Base-by-base conservation (phyloP, 2,888 invertebrate genomes). In the Trachelus iudaicus region DNA sequence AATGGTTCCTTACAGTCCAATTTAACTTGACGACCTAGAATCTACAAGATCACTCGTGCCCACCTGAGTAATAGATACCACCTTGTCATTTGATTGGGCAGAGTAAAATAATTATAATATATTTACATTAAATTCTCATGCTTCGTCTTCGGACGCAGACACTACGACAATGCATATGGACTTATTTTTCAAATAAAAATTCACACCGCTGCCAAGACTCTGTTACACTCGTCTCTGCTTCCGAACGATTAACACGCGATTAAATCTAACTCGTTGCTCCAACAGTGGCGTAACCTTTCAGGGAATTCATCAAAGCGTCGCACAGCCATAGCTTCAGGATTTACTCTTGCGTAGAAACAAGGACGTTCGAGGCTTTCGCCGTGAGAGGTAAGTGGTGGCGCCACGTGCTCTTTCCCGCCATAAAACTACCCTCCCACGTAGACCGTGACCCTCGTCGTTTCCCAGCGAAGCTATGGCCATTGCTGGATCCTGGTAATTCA, bases 391-490 rank as follows among this genome's bases (percentile, higher is more conserved):
- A 76, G 81, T 79, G 80, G 81, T 75, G 34, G 69, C 75, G 69
- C 78, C 81, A 82, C 81, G 81, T 82, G 82, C 81, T 81, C 82
- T 84, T 81, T 81, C 83, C 82, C 81, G 82, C 83, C 81, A 83
- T 85, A 85, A 85, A 85, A 85, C 82, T 81, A 80, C 81, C 82
- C 81, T 80, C 78, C 76, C 76, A 73, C 78, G 75, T 76, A 74
- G 75, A 78, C 77, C 82, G 75, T 77, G 81, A 81, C 82, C 82
- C 84, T 83, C 81, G 81, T 81, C 81, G 56, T 56, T 56, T 56
- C 9, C 56, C 23, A 81, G 77, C 79, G 80, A 82, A 82, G 80
- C 83, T 79, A 81, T 33, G 73, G 76, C 76, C 76, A 71, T 23
- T 2, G 56, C 69, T 6, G 35, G 31, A 37, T 73, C 73, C 37